A percentile compares a stretch with the other conserved stretches of the same genome.
phyloP scores from a whole-genome alignment of 1,140 invertebrate species.

The Drosophila ohnishii region DNA sequence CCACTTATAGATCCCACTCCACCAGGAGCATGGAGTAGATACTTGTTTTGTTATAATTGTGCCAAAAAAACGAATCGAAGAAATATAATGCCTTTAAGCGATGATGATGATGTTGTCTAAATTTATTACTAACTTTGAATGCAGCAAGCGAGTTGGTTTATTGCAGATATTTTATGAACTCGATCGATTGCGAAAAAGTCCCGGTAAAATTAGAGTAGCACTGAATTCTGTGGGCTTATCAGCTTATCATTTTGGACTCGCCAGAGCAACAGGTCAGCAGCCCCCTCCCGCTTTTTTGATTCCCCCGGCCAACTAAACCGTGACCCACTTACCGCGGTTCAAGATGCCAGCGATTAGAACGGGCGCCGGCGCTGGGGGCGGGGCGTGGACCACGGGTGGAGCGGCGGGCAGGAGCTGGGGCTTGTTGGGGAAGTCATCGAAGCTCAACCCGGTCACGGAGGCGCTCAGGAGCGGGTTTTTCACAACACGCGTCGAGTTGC shows the following conservation, averaged over 20 bases:
- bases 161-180: not conserved
- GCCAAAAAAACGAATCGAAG: conserved; percentile 21
- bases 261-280: conserved; percentile 42
- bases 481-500: conserved; percentile 56
- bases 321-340: conserved; percentile 81
- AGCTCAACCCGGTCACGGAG: conserved; percentile 77
- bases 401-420: conserved; percentile 77
- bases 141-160: not conserved
- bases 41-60: conserved; percentile 34
- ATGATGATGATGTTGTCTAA: not conserved
- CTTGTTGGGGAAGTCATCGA: conserved; percentile 81
- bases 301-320: conserved; percentile 8
- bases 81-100: conserved; percentile 40
- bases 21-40: conserved; percentile 78
- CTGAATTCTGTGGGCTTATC: conserved; percentile 17
- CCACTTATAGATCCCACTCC: conserved; percentile 83
- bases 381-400: conserved; percentile 72
- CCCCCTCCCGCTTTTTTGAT: conserved; percentile 1
- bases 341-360: conserved; percentile 69
- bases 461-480: conserved; percentile 81
- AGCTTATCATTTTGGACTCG: conserved; percentile 19
- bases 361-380: conserved; percentile 57
- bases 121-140: not conserved
- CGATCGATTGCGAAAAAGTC: not conserved
- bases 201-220: not conserved